Evolutionary conservation across 2,888 invertebrate species (phyloP).

Genomic region (Tetragnatha montana): DNA sequence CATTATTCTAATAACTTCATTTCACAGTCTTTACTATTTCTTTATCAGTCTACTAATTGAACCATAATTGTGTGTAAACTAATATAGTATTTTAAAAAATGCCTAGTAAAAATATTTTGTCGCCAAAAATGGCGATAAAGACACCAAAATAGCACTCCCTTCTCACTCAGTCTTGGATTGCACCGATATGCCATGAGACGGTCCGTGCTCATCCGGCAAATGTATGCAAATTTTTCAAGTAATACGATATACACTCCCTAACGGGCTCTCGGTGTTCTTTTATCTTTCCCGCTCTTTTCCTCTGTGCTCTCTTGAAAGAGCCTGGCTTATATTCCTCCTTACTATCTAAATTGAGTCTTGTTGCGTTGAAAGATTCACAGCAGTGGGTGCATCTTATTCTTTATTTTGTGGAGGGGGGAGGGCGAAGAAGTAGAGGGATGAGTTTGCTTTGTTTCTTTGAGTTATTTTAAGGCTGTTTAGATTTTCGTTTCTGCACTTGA

Average conservation of each 20-base stretch:
- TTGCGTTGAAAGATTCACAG: background rate
- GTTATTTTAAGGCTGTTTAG: too few species aligned
- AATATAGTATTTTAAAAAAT: too few species aligned
- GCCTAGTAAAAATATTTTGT: too few species aligned
- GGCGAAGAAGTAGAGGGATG: too few species aligned
- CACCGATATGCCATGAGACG: background rate
- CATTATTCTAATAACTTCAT: too few species aligned
- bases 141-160: background rate
- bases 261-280: background rate
- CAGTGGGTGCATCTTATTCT: background rate
- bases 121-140: background rate
- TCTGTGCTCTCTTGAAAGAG: background rate
- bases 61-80: too few species aligned
- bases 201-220: constrained; percentile 6
- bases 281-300: constrained; percentile 11
- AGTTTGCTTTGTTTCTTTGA: too few species aligned
- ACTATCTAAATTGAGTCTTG: constrained; percentile 16
- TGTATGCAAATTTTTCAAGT: constrained; percentile 29
- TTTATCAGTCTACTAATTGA: too few species aligned
- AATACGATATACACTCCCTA: constrained; percentile 4
- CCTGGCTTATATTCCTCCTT: background rate
- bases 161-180: background rate
- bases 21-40: too few species aligned
- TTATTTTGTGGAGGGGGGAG: background rate
- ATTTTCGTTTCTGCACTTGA: too few species aligned